These are phyloP conservation scores for Drosophila nr. fundita DNA, from an alignment of 2,888 invertebrate species.

Conservation along the genomic window DNA sequence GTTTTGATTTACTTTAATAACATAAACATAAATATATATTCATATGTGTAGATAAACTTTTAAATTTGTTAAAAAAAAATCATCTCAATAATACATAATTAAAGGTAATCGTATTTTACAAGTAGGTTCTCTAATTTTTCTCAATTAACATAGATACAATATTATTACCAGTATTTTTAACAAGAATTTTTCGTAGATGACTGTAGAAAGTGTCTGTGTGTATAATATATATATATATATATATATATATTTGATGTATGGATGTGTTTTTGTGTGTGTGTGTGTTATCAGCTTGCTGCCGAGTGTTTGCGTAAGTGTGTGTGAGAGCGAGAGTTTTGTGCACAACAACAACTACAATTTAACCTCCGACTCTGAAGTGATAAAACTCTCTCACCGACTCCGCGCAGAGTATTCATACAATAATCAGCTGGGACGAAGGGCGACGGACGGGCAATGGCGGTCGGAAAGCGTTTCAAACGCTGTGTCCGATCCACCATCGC, in stretches of 20 bases:
- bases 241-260: not conserved
- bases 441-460: conserved; percentile 32
- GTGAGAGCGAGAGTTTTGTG: conserved; percentile 78
- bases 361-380: conserved; percentile 78
- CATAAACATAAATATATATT: conserved; percentile 76
- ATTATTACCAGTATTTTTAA: conserved; percentile 71
- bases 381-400: conserved; percentile 81
- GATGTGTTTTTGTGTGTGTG: conserved; percentile 25
- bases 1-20: conserved; percentile 71
- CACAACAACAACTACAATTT: conserved; percentile 81
- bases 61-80: conserved; percentile 69
- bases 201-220: conserved; percentile 40
- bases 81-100: conserved; percentile 69
- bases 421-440: conserved; percentile 49
- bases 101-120: conserved; percentile 76
- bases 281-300: conserved; percentile 23
- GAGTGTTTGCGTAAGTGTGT: conserved; percentile 50
- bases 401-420: conserved; percentile 76
- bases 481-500: conserved; percentile 35
- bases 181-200: conserved; percentile 73
- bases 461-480: conserved; percentile 64
- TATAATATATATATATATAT: not conserved
- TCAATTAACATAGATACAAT: conserved; percentile 70
- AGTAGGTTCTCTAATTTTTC: conserved; percentile 59
- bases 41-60: conserved; percentile 63